Evolutionary conservation across 2,797 vertebrate genomes (phyloP), one percentile per base, ranked within the genome.

Genomic region (Liparis tanakae): DNA sequence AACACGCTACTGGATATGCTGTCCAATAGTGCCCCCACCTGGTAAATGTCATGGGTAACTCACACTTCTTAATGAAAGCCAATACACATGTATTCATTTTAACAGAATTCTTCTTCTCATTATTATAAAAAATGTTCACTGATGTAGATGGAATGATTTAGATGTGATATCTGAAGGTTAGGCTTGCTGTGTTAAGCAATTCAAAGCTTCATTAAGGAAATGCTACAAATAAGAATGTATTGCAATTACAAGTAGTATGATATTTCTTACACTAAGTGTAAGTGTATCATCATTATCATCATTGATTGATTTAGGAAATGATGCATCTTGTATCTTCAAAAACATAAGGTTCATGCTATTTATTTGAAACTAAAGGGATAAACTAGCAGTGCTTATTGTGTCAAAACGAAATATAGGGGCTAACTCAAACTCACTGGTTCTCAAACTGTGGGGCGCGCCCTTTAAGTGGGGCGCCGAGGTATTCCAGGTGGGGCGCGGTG

Each of bases 1-100:
- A 30, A 3, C 1, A 30, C 0, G 12, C 6, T 0, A 5, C 0
- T 39, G 9, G 2, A 71, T 46, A 2, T 14, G 15, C 43, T 83
- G 71, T 68, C 67, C n/a, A 74, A 48, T 34, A 20, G 58, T 44
- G 71, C 81, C 87, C 72, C 84, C 90, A 83, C 1, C 67, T 81
- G 89, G 74, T 54, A 4, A 0, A 69, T 15, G 1, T 43, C 1
- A 37, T 12, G 8, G 1, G 2, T 30, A 22, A 22, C 10, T 8
- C 15, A 41, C 30, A 60, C 6, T 18, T 37, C 6, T 57, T 13
- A 41, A 25, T 5, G 46, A 9, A 46, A 41, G 8, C 0, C 2
- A 10, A 5, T 3, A 33, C 33, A 63, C 41, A 65, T 14, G 14
- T 41, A 13, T 54, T 54, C 6, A 8, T 55, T 55, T 13, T 30